phyloP scores from a whole-genome alignment of 2,797 vertebrate genomes.

The Hypotaenidia philippensis region DNA sequence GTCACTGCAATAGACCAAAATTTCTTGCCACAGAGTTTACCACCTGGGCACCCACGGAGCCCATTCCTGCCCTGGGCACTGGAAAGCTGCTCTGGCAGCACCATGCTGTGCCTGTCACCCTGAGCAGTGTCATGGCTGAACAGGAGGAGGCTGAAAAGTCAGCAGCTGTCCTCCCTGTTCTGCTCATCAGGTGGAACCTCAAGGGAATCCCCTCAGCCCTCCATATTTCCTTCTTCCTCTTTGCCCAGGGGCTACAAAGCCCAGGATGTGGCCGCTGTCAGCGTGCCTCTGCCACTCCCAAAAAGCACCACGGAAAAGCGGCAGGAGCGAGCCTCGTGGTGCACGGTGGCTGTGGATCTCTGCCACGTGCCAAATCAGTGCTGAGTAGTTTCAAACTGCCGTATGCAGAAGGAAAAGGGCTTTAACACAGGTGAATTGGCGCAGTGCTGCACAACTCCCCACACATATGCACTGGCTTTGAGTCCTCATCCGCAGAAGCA shows the following conservation, averaged over 20 bases:
- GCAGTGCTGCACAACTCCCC: not conserved
- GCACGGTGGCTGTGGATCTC: accelerated
- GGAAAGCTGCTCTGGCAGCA: not conserved
- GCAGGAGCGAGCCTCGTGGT: accelerated
- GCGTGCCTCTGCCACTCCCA: accelerated
- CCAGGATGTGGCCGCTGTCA: accelerated
- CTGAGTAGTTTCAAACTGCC: not conserved
- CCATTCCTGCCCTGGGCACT: not conserved
- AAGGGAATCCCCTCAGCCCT: not conserved
- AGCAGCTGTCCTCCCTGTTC: not conserved
- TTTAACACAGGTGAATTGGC: not conserved
- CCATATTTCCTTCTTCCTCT: not conserved
- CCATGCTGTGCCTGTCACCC: accelerated
- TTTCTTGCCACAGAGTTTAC: not conserved
- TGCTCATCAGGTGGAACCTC: not conserved
- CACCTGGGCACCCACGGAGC: accelerated
- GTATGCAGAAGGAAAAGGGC: not conserved
- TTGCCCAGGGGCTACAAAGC: not conserved
- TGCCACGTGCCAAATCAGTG: accelerated
- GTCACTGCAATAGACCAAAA: not conserved
- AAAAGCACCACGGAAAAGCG: not conserved
- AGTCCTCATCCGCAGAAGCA: not conserved
- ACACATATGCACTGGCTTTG: accelerated
- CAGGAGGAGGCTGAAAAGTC: not conserved
- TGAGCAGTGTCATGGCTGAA: not conserved